Base-by-base conservation (phyloP, 1,140 invertebrate species). In the Megalopta genalis region DNA sequence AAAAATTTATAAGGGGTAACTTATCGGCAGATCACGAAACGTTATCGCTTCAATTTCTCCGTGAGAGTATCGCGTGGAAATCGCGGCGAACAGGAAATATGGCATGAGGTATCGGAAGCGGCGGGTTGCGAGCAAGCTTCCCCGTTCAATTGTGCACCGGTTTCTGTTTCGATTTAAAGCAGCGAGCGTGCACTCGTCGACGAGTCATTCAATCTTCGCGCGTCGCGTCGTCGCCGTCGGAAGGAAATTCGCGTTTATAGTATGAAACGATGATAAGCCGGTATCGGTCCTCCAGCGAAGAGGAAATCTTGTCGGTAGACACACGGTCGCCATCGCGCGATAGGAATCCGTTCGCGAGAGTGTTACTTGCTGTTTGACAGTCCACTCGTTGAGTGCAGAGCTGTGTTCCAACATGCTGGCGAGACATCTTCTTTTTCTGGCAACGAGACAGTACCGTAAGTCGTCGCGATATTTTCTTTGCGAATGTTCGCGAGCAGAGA, bases 391-490 rank as follows among this genome's bases (percentile, higher is more conserved):
- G 46, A 39, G 62, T 69, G 60, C 67, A 37, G 27, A 16, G 49
- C 32, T 63, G 66, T 21, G 76, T 57, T 57, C 42, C 68, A 83
- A 84, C 76, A 93, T 93, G 92, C 59, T 93, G 88, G 92, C 92
- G 32, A 91, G 90, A 80, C 90, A 93, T 85, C 86, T 93, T 9
- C 87, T 93, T 57, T 93, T 92, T 71, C 79, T 93, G 77, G 92
- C 92, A 64, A 92, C 91, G 72, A 88, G 90, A 81, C 80, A 89
- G 82, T 88, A 90, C 54, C 87, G 92, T 93, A 91, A 93, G 92
- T 92, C 60, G 16, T 52, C 49, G 49, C 49, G 42, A 46, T 12
- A 46, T 12, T 46, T 46, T 46, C 10, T 46, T 46, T 46, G 14
- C 10, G 14, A 46, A 10, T 14, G 9, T 10, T 46, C 3, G 2